Evolutionary conservation across 2,113 vertebrate genomes (phyloP).

Genomic region (Ovis canadensis): DNA sequence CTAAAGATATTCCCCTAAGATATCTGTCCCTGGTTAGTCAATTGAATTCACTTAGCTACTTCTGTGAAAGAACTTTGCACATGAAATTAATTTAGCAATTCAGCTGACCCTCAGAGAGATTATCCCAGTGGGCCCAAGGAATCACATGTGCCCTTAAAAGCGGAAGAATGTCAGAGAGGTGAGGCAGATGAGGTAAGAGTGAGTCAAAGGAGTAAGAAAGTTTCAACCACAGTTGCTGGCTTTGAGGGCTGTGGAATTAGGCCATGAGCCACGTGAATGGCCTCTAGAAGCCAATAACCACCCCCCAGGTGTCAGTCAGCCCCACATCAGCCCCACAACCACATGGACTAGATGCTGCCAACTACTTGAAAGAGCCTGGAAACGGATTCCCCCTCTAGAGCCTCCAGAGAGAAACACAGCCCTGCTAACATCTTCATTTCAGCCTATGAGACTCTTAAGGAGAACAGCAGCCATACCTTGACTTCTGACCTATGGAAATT

Average conservation of each 20-base stretch:
- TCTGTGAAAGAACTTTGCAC: background rate
- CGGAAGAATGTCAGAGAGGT: background rate
- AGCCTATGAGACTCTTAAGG: background rate
- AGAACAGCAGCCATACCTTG: background rate
- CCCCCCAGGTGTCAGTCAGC: background rate
- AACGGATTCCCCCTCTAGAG: fast-evolving
- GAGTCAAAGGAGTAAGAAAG: background rate
- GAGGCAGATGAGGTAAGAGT: background rate
- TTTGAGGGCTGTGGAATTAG: background rate
- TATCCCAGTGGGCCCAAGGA: background rate
- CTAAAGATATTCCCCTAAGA: background rate
- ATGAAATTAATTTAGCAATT: background rate
- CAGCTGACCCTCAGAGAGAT: background rate
- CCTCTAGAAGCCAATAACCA: background rate
- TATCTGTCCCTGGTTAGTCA: background rate
- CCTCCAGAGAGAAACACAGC: background rate
- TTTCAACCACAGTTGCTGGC: background rate
- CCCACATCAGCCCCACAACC: background rate
- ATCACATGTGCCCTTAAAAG: background rate
- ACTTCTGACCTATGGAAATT: background rate
- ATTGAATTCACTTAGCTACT: background rate
- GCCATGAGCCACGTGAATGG: background rate
- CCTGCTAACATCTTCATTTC: background rate
- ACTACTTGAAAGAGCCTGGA: background rate
- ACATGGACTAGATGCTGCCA: background rate